Percentiles rank a stretch among this genome's conserved stretches.
These are phyloP conservation scores for Teleogryllus oceanicus DNA, from an alignment of 2,888 invertebrate genomes.

Conservation along the genomic window DNA sequence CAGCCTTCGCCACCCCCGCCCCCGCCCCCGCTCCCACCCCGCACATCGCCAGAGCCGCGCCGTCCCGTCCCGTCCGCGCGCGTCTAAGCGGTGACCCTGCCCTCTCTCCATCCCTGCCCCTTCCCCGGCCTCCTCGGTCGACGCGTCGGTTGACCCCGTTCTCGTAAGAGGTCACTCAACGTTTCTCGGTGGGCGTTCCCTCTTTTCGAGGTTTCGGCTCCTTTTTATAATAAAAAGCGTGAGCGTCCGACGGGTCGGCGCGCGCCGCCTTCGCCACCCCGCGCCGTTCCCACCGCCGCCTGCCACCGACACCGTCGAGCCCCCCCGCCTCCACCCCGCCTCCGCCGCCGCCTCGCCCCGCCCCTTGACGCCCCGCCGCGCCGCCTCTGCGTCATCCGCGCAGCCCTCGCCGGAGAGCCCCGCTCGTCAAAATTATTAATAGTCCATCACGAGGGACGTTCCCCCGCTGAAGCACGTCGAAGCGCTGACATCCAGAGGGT, in stretches of 20 bases:
- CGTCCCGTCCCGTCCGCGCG: not conserved
- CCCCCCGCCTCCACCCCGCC: not conserved
- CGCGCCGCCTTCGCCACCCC: not conserved
- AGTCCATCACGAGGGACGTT: not conserved
- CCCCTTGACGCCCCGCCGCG: not conserved
- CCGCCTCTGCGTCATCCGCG: not conserved
- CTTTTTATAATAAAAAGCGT: conserved; percentile 18
- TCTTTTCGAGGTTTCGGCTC: conserved; percentile 6
- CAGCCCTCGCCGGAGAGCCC: not conserved
- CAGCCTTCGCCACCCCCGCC: not conserved
- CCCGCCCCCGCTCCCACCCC: not conserved
- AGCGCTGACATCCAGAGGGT: not conserved
- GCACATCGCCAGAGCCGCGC: not conserved
- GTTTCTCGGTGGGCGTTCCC: conserved; percentile 18
- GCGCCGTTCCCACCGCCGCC: not conserved
- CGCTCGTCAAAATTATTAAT: conserved; percentile 18
- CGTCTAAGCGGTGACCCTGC: not conserved
- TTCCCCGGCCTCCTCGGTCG: not conserved
- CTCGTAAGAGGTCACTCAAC: conserved; percentile 8
- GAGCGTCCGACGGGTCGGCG: not conserved
- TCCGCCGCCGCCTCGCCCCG: not conserved
- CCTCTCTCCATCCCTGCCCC: not conserved
- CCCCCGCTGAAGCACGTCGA: not conserved
- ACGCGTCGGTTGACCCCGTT: not conserved
- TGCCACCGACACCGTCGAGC: not conserved